Conservation (phyloP, 1,140 invertebrate genomes). For the Neomicropteryx cornuta region DNA sequence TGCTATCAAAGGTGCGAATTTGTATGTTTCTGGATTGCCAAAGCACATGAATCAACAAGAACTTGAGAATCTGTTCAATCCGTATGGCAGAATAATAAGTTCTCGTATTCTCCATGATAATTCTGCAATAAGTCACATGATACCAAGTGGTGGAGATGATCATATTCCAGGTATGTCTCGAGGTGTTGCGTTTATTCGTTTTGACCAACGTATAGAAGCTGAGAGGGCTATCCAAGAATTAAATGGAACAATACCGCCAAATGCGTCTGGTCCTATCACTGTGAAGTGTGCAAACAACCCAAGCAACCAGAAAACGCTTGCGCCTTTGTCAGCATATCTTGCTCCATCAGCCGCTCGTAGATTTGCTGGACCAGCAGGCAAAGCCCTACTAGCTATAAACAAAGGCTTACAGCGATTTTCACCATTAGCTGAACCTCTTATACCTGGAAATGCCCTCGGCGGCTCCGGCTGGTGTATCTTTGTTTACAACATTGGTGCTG, state of each 20-base stretch:
- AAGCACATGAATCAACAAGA: conserved; percentile 79
- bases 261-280: conserved; percentile 44
- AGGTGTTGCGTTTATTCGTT: conserved; percentile 49
- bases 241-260: conserved; percentile 46
- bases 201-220: conserved; percentile 47
- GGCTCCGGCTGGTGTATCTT: conserved; percentile 84
- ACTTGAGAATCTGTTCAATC: conserved; percentile 70
- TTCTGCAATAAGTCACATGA: conserved; percentile 50
- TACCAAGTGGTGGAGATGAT: conserved; percentile 33
- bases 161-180: conserved; percentile 41
- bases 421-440: conserved; percentile 65
- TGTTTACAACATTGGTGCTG: conserved; percentile 86
- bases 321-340: conserved; percentile 37
- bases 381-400: conserved; percentile 79
- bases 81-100: conserved; percentile 77
- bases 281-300: conserved; percentile 51
- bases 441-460: conserved; percentile 62
- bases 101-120: conserved; percentile 81
- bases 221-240: conserved; percentile 48
- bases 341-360: conserved; percentile 39
- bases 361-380: conserved; percentile 42
- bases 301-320: conserved; percentile 44
- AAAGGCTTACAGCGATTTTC: conserved; percentile 82
- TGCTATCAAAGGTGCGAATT: conserved; percentile 81
- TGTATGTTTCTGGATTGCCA: conserved; percentile 79